A percentile compares a stretch with the other conserved stretches of the same genome.
Evolutionary conservation across 2,113 vertebrate genomes (phyloP).

Genomic region (Addax nasomaculatus): DNA sequence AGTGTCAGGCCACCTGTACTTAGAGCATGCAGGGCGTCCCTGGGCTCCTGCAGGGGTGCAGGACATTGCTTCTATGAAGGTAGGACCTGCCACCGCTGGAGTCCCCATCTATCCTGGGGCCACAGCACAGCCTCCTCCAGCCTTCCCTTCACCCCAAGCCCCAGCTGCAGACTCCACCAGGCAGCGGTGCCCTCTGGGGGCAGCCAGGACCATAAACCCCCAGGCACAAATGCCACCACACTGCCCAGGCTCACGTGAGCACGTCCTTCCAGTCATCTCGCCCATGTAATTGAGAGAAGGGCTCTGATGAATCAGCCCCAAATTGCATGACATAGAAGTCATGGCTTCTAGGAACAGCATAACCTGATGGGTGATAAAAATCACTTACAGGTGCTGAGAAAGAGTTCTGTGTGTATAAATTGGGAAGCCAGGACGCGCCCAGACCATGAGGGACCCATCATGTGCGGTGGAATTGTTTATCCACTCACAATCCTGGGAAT

Average conservation of each 20-base stretch:
- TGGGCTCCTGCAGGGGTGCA: not conserved
- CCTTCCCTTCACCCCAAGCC: accelerated
- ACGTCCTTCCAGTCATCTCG: accelerated
- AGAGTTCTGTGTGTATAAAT: no score
- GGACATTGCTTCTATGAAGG: not conserved
- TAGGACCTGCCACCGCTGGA: not conserved
- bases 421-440: not conserved
- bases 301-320: not conserved
- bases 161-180: no score
- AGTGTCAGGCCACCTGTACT: not conserved
- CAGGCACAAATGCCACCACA: not conserved
- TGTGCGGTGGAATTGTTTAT: not conserved
- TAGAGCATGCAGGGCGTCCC: accelerated
- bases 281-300: not conserved
- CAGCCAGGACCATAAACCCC: not conserved
- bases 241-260: not conserved
- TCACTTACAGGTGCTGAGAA: not conserved
- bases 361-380: not conserved
- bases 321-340: not conserved
- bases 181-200: not conserved
- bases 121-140: not conserved
- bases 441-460: not conserved
- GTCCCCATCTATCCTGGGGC: not conserved
- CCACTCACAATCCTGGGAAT: not conserved
- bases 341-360: not conserved